These are phyloP conservation scores for Rhynchopsitta pachyrhyncha DNA, from an alignment of 2,113 vertebrate species.

Conservation along the genomic window DNA sequence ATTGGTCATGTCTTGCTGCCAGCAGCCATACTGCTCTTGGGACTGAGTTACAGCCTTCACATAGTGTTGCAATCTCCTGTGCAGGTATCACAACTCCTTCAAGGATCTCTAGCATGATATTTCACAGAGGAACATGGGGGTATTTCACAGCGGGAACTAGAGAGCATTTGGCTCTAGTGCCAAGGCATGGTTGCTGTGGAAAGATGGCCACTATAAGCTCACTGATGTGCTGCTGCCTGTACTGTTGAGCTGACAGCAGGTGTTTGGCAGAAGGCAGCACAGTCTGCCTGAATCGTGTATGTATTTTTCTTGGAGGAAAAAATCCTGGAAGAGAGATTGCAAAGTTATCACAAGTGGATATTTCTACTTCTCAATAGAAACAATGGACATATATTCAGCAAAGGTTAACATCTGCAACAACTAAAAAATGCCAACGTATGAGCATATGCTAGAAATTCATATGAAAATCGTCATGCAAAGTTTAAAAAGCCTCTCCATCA, in stretches of 20 bases:
- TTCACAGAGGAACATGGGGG: not conserved
- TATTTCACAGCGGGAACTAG: not conserved
- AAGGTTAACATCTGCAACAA: not conserved
- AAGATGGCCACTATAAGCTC: not conserved
- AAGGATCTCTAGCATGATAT: not conserved
- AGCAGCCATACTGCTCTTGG: not conserved
- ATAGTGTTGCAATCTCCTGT: not conserved
- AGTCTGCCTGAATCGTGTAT: not conserved
- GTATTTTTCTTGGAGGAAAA: not conserved
- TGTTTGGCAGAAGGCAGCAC: not conserved
- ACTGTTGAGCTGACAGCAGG: not conserved
- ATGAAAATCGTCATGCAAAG: not conserved
- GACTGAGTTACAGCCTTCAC: not conserved
- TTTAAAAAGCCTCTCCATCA: not conserved
- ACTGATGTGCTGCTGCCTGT: not conserved
- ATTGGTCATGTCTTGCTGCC: rapidly evolving
- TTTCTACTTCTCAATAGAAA: not conserved
- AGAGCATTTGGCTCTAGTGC: not conserved
- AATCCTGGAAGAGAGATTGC: not conserved
- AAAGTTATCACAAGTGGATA: not conserved
- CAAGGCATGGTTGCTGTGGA: not conserved
- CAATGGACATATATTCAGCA: not conserved
- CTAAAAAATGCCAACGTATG: not conserved
- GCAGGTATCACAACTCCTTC: not conserved
- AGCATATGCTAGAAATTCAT: not conserved